Conservation (phyloP, 1,140 invertebrate species). For the Cydia fagiglandana region DNA sequence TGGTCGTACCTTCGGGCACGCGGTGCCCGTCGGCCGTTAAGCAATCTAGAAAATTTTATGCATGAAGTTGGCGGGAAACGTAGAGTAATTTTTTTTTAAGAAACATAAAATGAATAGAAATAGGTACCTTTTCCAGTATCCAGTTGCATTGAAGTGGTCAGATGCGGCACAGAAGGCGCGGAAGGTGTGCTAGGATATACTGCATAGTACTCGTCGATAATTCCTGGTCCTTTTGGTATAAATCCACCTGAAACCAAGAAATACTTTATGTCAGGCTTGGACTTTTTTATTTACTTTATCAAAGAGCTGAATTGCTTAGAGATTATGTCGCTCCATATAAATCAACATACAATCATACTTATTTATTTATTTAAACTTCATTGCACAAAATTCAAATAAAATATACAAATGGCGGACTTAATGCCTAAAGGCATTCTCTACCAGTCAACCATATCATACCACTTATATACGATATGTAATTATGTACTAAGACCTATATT, state of each 20-base stretch:
- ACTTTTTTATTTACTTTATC: no score
- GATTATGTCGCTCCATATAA: no score
- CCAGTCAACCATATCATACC: no score
- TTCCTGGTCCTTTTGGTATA: slow-evolving; percentile 82
- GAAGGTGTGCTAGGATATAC: slow-evolving; percentile 73
- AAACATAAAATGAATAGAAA: no score
- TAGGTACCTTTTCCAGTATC: slow-evolving; percentile 57
- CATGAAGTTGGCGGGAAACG: not conserved
- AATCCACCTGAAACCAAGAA: slow-evolving; percentile 81
- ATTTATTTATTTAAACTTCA: no score
- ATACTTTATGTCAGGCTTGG: slow-evolving; percentile 27
- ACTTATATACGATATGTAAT: no score
- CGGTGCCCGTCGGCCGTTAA: slow-evolving; percentile 53
- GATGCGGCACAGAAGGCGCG: slow-evolving; percentile 53
- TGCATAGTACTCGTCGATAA: slow-evolving; percentile 80
- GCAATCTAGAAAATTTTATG: slow-evolving; percentile 51
- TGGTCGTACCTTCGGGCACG: slow-evolving; percentile 53
- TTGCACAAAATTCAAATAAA: no score
- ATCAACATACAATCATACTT: no score
- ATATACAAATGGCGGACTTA: no score
- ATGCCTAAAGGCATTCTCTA: no score
- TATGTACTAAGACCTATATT: no score
- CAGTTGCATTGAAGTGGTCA: slow-evolving; percentile 70
- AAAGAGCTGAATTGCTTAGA: no score
- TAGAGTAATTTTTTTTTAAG: not conserved